phyloP scores from a whole-genome alignment of 2,888 invertebrate genomes.

The Eupithecia tripunctaria region DNA sequence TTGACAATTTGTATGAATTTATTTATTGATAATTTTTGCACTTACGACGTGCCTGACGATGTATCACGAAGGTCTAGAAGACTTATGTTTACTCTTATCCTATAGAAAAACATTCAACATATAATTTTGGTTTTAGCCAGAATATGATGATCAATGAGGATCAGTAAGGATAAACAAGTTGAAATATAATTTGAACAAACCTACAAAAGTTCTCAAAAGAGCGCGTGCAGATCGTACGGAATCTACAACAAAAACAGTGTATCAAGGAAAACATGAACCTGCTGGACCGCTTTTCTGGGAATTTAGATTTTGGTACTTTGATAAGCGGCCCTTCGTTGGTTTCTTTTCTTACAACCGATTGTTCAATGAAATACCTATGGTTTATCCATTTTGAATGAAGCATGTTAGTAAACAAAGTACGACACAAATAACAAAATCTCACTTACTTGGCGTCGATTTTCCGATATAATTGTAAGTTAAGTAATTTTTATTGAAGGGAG shows the following conservation, averaged over 20 bases:
- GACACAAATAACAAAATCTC: too few species aligned
- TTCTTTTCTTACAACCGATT: not conserved
- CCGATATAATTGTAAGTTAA: too few species aligned
- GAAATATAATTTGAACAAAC: not conserved
- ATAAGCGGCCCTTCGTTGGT: not conserved
- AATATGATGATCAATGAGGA: not conserved
- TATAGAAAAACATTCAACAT: not conserved
- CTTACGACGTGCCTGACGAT: not conserved
- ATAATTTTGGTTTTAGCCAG: not conserved
- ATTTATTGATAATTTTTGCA: too few species aligned
- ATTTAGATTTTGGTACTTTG: not conserved
- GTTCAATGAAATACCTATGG: not conserved
- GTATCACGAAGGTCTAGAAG: not conserved
- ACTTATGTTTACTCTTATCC: not conserved
- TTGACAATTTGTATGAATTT: too few species aligned
- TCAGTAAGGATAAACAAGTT: not conserved
- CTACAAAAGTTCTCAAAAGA: conserved; percentile 5
- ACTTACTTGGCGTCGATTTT: too few species aligned
- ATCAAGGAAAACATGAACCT: conserved; percentile 42
- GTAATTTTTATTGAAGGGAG: too few species aligned
- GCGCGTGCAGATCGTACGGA: conserved; percentile 20
- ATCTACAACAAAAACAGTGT: conserved; percentile 31
- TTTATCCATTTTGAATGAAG: too few species aligned
- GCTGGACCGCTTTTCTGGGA: conserved; percentile 48
- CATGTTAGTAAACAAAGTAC: too few species aligned